A percentile compares a stretch with the other conserved stretches of the same genome.
phyloP scores from a whole-genome alignment of 2,113 vertebrate genomes.

The Ibidorhyncha struthersii region DNA sequence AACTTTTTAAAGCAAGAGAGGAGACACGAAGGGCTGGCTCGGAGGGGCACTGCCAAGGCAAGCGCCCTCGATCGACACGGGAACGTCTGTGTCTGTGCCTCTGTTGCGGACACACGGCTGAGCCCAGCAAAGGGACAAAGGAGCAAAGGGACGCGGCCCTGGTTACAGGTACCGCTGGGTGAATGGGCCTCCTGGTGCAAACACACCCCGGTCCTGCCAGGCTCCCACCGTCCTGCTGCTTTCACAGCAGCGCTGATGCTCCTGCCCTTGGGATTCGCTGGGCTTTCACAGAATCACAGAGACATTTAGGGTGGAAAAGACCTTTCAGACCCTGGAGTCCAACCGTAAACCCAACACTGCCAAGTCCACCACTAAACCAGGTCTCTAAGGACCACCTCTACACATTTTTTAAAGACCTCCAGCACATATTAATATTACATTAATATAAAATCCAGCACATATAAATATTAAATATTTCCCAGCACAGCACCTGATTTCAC shows the following conservation, averaged over 20 bases:
- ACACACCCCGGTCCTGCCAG: not conserved
- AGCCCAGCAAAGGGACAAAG: not conserved
- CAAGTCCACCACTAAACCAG: not conserved
- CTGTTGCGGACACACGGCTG: not conserved
- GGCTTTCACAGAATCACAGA: not conserved
- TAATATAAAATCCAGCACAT: not conserved
- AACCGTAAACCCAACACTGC: not conserved
- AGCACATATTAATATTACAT: not conserved
- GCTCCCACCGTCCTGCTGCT: not conserved
- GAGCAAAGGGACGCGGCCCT: not conserved
- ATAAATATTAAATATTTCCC: not conserved
- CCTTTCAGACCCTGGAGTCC: not conserved
- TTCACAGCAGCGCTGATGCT: not conserved
- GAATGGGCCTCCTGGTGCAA: not conserved
- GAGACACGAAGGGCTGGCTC: not conserved
- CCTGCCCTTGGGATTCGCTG: rapidly evolving
- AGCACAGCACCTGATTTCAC: not conserved
- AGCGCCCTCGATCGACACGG: not conserved
- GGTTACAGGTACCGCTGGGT: rapidly evolving
- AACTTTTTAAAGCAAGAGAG: slow-evolving; percentile 52
- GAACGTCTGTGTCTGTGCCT: not conserved
- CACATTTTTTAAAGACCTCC: not conserved
- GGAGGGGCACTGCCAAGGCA: not conserved
- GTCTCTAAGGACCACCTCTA: not conserved
- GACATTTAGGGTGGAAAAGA: not conserved